phyloP scores from a whole-genome alignment of 2,888 invertebrate species.

The Drosophila picticornis region DNA sequence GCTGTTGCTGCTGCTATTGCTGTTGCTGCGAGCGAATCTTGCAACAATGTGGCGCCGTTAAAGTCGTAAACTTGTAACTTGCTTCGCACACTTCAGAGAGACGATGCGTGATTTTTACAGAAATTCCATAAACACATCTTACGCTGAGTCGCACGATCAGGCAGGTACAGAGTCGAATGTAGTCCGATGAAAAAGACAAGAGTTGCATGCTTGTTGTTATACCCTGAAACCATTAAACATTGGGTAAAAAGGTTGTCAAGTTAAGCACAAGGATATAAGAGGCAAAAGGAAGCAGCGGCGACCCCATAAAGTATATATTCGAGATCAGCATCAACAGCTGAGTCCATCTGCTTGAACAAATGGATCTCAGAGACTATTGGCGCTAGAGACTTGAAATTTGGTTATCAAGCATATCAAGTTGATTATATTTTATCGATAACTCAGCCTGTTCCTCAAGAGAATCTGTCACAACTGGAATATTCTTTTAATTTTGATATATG shows the following conservation, averaged over 20 bases:
- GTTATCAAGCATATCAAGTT: too few species aligned
- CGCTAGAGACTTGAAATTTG: background rate
- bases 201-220: background rate
- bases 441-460: background rate
- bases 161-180: slow-evolving; percentile 33
- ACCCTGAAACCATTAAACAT: background rate
- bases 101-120: slow-evolving; percentile 73
- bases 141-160: slow-evolving; percentile 14
- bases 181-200: background rate
- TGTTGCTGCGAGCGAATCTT: background rate
- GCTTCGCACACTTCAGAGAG: slow-evolving; percentile 44
- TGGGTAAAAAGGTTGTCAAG: background rate
- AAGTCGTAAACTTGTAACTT: slow-evolving; percentile 61
- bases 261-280: background rate
- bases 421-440: background rate
- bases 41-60: slow-evolving; percentile 75
- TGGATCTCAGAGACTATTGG: background rate
- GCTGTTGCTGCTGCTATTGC: slow-evolving; percentile 10
- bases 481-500: background rate
- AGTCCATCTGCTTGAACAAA: too few species aligned
- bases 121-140: slow-evolving; percentile 35
- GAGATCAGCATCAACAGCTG: background rate
- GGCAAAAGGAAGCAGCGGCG: background rate
- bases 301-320: background rate
- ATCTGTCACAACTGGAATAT: too few species aligned